Evolutionary conservation across 2,797 vertebrate genomes (phyloP), one percentile per base, ranked within the genome.

Genomic region (Chiroxiphia lanceolata): DNA sequence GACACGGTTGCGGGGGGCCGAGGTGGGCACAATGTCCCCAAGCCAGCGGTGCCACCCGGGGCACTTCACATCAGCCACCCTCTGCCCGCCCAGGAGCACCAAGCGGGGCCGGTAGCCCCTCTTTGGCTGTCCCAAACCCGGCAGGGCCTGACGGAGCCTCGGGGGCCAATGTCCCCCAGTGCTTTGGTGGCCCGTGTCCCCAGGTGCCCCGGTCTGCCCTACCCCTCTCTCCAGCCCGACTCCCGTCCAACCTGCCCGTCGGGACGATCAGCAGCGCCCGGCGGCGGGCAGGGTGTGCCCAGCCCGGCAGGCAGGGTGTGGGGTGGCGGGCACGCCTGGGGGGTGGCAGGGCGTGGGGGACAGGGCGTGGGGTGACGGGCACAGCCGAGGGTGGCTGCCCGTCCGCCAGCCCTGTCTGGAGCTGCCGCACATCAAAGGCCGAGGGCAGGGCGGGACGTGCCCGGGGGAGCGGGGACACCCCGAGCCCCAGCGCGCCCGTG

Each of bases 401-500:
- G 9, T 47, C 36, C 45, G 16, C 74, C 72, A 31, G 83, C 51
- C 57, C 77, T 5, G 91, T 85, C 96, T 81, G 95, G 40, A 75
- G 63, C 81, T 54, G 63, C 47, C 6, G 15, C 31, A 59, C 78
- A 83, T 87, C 91, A 85, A 83, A 76, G 70, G 74, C 4, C 50
- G 7, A 11, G 15, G 10, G 13, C 36, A 15, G 57, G 25, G 7
- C 4, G 44, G 61, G 70, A 27, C 1, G 18, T 36, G 6, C 80
- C 38, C 19, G 2, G 29, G 34, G 34, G 2, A 47, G 11, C 0
- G 20, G 17, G 67, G 42, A 13, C 11, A 61, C n/a, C 29, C 34
- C 1, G 14, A 70, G 22, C 7, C 19, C 12, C 81, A 23, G 5
- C 0, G 2, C 1, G 1, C 12, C 33, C 67, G 3, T 6, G 16